Evolutionary conservation across 2,888 invertebrate genomes (phyloP).

Genomic region (Argyresthia albistria): DNA sequence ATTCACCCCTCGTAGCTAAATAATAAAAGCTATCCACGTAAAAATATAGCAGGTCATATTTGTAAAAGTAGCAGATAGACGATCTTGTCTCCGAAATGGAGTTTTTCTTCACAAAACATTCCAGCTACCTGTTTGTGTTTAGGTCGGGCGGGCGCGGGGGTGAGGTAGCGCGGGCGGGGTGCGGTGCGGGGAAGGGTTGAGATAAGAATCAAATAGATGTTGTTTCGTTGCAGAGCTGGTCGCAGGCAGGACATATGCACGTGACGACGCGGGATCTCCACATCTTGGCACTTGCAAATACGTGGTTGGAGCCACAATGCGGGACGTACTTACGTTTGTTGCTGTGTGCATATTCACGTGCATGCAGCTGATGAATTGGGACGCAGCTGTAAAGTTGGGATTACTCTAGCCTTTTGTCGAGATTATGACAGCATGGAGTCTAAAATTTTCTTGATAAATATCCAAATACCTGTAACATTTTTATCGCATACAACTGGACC

Average conservation of each 20-base stretch:
- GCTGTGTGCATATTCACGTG: background rate
- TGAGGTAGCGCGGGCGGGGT: background rate
- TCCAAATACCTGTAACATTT: too few species aligned
- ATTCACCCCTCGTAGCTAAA: constrained; percentile 2
- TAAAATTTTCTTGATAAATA: too few species aligned
- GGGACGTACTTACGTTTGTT: background rate
- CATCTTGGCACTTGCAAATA: constrained; percentile 31
- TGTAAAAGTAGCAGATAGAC: constrained; percentile 31
- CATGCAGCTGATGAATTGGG: too few species aligned
- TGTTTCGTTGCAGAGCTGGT: constrained; percentile 63
- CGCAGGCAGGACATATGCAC: constrained; percentile 51
- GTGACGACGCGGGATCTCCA: constrained; percentile 45
- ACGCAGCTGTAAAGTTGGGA: too few species aligned
- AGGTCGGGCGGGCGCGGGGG: constrained; percentile 31
- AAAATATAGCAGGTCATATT: constrained; percentile 24
- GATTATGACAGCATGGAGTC: too few species aligned
- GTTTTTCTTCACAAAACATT: constrained; percentile 51
- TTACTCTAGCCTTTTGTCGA: too few species aligned
- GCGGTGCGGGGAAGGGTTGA: constrained; percentile 11
- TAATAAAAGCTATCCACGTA: constrained; percentile 13
- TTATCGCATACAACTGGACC: too few species aligned
- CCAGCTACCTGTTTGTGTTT: constrained; percentile 55
- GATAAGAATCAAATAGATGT: constrained; percentile 73
- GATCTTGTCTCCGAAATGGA: constrained; percentile 48
- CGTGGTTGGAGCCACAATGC: background rate